Evolutionary conservation across 2,888 invertebrate species (phyloP).

Genomic region (Netelia virgata): DNA sequence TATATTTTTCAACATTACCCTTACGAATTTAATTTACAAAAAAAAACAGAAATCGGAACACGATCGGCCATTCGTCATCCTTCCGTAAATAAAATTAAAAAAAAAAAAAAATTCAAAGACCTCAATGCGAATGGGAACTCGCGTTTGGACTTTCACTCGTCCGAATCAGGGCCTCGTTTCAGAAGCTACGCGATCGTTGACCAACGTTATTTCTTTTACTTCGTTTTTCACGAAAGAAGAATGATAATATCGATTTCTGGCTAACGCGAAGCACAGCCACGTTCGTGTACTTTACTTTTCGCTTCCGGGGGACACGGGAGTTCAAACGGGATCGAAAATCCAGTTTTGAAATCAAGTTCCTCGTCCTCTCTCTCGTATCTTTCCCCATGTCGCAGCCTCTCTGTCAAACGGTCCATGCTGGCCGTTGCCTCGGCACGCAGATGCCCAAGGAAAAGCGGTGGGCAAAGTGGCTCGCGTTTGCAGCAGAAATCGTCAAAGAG

Average conservation of each 20-base stretch:
- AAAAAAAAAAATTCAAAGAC: background rate
- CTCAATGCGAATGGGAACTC: background rate
- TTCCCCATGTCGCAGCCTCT: slow-evolving; percentile 74
- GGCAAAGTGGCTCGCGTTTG: slow-evolving; percentile 54
- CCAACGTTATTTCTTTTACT: background rate
- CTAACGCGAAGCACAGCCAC: slow-evolving; percentile 24
- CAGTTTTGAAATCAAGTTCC: slow-evolving; percentile 84
- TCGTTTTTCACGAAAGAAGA: slow-evolving; percentile 23
- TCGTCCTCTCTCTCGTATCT: slow-evolving; percentile 55
- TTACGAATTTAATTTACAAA: too few species aligned
- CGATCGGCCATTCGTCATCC: too few species aligned
- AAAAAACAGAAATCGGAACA: too few species aligned
- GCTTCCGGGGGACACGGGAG: slow-evolving; percentile 69
- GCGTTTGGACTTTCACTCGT: slow-evolving; percentile 14
- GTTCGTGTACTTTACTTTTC: slow-evolving; percentile 62
- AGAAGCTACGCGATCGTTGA: background rate
- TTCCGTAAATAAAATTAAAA: background rate
- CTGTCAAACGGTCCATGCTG: slow-evolving; percentile 81
- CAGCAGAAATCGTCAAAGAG: slow-evolving; percentile 56
- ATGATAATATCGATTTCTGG: slow-evolving; percentile 52
- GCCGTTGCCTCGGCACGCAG: slow-evolving; percentile 74
- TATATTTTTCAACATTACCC: too few species aligned
- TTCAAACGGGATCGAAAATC: slow-evolving; percentile 80
- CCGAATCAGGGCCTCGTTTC: slow-evolving; percentile 9
- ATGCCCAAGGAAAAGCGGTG: slow-evolving; percentile 59